These are phyloP conservation scores for Peromyscus eremicus DNA, from an alignment of 2,797 vertebrate genomes.

Conservation along the genomic window DNA sequence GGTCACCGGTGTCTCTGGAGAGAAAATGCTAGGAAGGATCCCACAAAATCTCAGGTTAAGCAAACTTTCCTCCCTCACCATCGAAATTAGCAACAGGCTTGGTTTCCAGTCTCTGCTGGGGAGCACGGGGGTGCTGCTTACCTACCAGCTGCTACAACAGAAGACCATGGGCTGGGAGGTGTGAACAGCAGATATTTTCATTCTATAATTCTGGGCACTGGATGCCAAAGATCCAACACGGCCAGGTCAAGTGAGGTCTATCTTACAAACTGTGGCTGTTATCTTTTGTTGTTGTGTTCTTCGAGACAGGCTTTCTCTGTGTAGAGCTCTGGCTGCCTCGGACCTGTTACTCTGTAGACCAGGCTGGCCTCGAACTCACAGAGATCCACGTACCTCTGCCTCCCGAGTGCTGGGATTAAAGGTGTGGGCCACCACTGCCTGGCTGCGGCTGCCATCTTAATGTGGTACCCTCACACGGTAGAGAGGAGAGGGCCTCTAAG, in stretches of 20 bases:
- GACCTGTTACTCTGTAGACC: neutral
- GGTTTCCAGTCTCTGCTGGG: neutral
- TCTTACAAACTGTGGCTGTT: neutral
- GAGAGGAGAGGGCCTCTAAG: neutral
- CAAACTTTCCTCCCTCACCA: neutral
- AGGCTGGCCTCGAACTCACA: neutral
- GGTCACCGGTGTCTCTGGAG: neutral
- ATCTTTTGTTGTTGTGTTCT: neutral
- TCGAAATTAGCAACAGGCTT: neutral
- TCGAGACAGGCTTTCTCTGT: neutral
- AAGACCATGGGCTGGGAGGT: neutral
- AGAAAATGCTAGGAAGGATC: neutral
- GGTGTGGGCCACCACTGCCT: accelerated
- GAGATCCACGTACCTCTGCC: neutral
- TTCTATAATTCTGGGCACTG: neutral
- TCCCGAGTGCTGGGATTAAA: neutral
- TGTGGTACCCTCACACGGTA: neutral
- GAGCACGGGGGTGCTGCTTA: neutral
- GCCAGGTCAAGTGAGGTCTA: neutral
- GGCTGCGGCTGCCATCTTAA: neutral
- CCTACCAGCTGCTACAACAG: neutral
- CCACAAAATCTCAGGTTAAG: neutral
- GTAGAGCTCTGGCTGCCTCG: neutral
- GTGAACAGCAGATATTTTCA: neutral
- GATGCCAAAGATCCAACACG: neutral